A percentile compares a stretch with the other conserved stretches of the same genome.
phyloP scores from a whole-genome alignment of 2,888 invertebrate species.

The Aspidiotus destructor region DNA sequence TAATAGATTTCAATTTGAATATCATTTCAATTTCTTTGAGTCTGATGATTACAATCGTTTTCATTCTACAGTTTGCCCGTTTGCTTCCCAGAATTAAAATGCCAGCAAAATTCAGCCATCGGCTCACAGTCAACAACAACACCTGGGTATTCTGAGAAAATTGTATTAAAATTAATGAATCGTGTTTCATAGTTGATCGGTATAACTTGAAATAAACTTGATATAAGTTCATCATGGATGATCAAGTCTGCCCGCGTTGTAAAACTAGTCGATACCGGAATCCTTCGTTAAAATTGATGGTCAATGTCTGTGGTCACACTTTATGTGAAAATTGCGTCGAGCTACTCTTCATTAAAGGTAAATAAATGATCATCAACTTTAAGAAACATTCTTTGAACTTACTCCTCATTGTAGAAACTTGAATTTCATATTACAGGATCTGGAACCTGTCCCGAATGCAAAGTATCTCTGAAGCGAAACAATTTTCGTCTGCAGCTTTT shows the following conservation, averaged over 20 bases:
- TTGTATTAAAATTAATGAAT: too few relatives aligned
- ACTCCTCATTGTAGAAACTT: background rate
- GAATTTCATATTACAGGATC: slow-evolving; percentile 73
- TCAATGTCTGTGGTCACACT: slow-evolving; percentile 95
- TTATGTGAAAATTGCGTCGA: slow-evolving; percentile 97
- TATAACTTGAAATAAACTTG: too few relatives aligned
- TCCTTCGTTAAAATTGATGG: slow-evolving; percentile 91
- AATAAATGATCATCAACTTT: background rate
- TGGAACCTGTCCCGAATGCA: slow-evolving; percentile 89
- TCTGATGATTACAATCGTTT: too few relatives aligned
- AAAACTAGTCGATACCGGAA: slow-evolving; percentile 95
- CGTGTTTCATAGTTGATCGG: too few relatives aligned
- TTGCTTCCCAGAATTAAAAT: too few relatives aligned
- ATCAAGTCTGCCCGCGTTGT: slow-evolving; percentile 87
- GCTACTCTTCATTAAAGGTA: slow-evolving; percentile 87
- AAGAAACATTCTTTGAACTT: background rate
- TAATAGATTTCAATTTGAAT: too few relatives aligned
- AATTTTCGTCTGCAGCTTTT: slow-evolving; percentile 92
- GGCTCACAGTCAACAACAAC: too few relatives aligned
- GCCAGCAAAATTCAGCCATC: too few relatives aligned
- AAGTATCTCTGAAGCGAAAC: slow-evolving; percentile 72
- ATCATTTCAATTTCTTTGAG: too few relatives aligned
- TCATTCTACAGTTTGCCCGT: too few relatives aligned
- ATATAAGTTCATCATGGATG: slow-evolving; percentile 62
- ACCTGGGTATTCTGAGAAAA: too few relatives aligned